Base-by-base conservation (phyloP, 1,140 invertebrate species). In the Ephestia elutella region DNA sequence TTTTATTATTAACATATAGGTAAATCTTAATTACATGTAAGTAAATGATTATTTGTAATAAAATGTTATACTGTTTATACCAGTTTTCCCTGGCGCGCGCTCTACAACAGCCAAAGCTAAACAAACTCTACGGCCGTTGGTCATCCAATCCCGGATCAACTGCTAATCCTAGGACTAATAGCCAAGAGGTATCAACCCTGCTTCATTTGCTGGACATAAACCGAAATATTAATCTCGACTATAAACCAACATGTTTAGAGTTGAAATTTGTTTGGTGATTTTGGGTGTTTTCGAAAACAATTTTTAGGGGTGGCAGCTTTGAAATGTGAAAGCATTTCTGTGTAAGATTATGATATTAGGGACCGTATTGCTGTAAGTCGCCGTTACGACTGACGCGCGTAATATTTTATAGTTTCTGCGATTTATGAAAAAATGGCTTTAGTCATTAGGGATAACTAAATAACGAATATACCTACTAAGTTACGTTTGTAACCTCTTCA, bases 301-400 rank as follows among this genome's bases (percentile, higher is more conserved):
- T 78, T 80, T 82, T 76, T 76, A 72, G 77, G 74, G 64, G 75
- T 69, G 77, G 58, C 70, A 63, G 61, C 56, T 65, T 75, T 64
- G 74, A 72, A 76, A 80, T 79, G 78, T 85, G 73, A 87, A 80
- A 87, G 84, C 84, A 87, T 87, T 87, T 83, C 82, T 64, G 51
- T 87, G 84, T 87, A 82, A 81, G 82, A 84, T 85, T 85, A 87
- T 83, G 80, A 80, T 84, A 84, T 85, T 81, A 80, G 51, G 62
- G 69, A 69, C 68, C 68, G 64, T 74, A 71, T 70, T 73, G 66
- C 69, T 66, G 67, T 75, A 71, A 78, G 68, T 71, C 72, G 62
- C 63, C 70, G 65, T 73, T 67, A 70, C 68, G 59, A 56, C 30
- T 56, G 58, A 62, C 20, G 57, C 68, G 63, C 64, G 68, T 73